Evolutionary conservation across 1,140 invertebrate species (phyloP).

Genomic region (Zaprionus nigranus): DNA sequence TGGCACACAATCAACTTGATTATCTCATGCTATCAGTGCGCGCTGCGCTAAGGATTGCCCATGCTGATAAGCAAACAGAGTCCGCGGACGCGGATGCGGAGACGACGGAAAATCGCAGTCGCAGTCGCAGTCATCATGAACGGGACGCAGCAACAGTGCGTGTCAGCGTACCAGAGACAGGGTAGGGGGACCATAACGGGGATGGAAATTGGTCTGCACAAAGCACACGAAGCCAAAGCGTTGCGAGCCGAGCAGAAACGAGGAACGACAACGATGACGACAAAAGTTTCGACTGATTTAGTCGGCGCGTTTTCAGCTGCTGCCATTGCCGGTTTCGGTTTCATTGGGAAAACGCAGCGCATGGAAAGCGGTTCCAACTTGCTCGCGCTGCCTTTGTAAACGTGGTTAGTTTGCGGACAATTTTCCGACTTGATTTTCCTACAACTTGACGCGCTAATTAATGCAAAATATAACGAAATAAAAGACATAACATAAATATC

Average conservation of each 20-base stretch:
- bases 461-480: slow-evolving; percentile 21
- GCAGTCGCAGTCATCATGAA: neutral
- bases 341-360: slow-evolving; percentile 70
- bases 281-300: slow-evolving; percentile 46
- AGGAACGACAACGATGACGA: slow-evolving; percentile 30
- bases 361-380: slow-evolving; percentile 69
- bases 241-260: slow-evolving; percentile 13
- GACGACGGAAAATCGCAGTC: neutral
- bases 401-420: slow-evolving; percentile 17
- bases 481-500: slow-evolving; percentile 7
- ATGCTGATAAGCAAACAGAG: slow-evolving; percentile 50
- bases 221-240: slow-evolving; percentile 24
- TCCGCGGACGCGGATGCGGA: slow-evolving; percentile 13
- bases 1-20: slow-evolving; percentile 31
- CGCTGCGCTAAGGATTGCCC: slow-evolving; percentile 38
- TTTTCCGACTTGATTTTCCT: slow-evolving; percentile 27
- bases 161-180: too few relatives aligned
- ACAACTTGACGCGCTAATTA: slow-evolving; percentile 34
- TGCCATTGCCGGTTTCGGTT: slow-evolving; percentile 67
- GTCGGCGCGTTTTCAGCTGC: slow-evolving; percentile 59
- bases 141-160: slow-evolving; percentile 19
- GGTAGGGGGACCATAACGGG: neutral
- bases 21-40: slow-evolving; percentile 50
- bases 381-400: slow-evolving; percentile 23
- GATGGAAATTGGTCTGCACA: slow-evolving; percentile 16